phyloP scores from a whole-genome alignment of 2,888 invertebrate species.

The Nomada ferruginata region DNA sequence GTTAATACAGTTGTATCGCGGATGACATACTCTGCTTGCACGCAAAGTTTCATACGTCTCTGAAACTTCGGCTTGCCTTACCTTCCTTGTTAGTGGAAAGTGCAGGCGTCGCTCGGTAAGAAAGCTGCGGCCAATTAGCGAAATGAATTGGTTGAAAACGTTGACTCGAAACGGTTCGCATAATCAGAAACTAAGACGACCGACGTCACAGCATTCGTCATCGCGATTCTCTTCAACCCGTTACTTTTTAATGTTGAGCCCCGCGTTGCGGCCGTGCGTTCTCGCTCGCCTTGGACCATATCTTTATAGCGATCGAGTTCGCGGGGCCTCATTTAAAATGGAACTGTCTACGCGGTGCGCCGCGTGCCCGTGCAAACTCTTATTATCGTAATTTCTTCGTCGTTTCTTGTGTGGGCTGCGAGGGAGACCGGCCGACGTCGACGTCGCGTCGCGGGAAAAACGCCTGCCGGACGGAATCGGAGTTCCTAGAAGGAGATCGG shows the following conservation, averaged over 20 bases:
- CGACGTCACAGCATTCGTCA: slow-evolving; percentile 21
- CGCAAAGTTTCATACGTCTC: no score
- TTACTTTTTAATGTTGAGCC: slow-evolving; percentile 37
- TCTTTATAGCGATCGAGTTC: slow-evolving; percentile 37
- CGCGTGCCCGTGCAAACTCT: background rate
- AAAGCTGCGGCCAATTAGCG: no score
- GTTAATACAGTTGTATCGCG: no score
- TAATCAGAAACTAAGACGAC: no score
- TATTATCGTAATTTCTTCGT: slow-evolving; percentile 16
- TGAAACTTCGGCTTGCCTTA: no score
- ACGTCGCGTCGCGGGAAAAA: background rate
- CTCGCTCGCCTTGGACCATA: slow-evolving; percentile 43
- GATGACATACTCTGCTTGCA: no score
- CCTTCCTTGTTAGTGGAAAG: no score
- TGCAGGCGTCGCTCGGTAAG: no score
- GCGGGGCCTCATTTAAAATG: slow-evolving; percentile 32
- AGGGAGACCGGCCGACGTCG: no score
- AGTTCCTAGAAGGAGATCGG: slow-evolving; percentile 24
- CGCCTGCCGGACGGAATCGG: background rate
- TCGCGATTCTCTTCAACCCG: slow-evolving; percentile 34
- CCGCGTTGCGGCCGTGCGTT: slow-evolving; percentile 9
- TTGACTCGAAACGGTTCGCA: no score
- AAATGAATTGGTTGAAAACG: no score
- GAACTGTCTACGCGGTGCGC: slow-evolving; percentile 31
- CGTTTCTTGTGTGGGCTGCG: background rate